Base-by-base conservation (phyloP, 30 jellyfish, hydroid and myxozoan species). In the Catostylus mosaicus region DNA sequence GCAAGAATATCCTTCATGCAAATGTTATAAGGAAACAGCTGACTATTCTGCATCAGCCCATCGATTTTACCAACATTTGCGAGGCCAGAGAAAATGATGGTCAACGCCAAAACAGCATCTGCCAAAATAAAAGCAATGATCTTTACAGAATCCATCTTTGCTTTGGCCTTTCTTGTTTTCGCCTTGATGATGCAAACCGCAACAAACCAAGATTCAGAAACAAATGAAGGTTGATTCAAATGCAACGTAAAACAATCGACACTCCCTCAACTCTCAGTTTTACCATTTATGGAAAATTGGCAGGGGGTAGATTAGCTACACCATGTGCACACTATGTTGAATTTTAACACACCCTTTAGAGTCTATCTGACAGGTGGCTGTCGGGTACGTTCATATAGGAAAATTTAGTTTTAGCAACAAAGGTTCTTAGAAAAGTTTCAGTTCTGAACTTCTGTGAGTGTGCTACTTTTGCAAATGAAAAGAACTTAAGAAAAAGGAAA, bases 11-110 rank as follows among this genome's bases (percentile, higher is more conserved):
- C 67, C 38, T 30, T 23, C 34, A 22, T 6, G 19, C 40, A 26
- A 59, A 77, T 57, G 20, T 35, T 78, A 77, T 77, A 33, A 3
- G 88, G 88, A 60, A 77, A 77, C 66, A 77, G 66, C 20, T 59
- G 57, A 37, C 23, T 60, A 27, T 77, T 38, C n/a, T 40, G 20
- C 54, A 31, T 31, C 19, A 77, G 24, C n/a, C 62, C 51, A 14
- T 26, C 62, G 34, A 77, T 26, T 20, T 78, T 61, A 5, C 69
- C 88, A 60, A 77, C 78, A 60, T 77, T 77, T 34, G 88, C 34
- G 10, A 77, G 51, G 20, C 88, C 88, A 54, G 77, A 35, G 26
- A 77, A 59, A 11, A 77, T 77, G 11, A 77, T 52, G 48, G 78
- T 77, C 45, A 77, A 24, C 34, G 68, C 30, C 27, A 77, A 37